Percentiles rank a stretch among this genome's conserved stretches.
Evolutionary conservation across 2,888 invertebrate species (phyloP).

Genomic region (Temnothorax ravouxi): DNA sequence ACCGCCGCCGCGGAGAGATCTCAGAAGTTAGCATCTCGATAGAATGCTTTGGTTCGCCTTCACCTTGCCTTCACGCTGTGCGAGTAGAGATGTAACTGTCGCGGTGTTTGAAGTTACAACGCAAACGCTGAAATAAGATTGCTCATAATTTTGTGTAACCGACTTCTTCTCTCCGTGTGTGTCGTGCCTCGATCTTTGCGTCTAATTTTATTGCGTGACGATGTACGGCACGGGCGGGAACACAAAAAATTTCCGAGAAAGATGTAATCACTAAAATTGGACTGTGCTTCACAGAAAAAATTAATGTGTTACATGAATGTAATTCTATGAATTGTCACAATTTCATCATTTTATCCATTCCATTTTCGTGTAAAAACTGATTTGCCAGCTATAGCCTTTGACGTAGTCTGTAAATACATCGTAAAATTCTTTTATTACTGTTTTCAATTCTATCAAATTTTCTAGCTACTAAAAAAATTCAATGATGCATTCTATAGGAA

Average conservation of each 20-base stretch:
- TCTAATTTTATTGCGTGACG: conserved; percentile 33
- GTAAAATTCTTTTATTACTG: background rate
- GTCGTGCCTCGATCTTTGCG: background rate
- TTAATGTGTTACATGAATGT: background rate
- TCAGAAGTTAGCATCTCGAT: background rate
- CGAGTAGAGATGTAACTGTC: background rate
- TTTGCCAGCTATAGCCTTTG: background rate
- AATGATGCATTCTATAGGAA: background rate
- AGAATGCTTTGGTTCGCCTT: background rate
- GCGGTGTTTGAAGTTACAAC: background rate
- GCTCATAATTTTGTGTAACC: background rate
- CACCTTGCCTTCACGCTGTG: conserved; percentile 19
- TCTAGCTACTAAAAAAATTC: background rate
- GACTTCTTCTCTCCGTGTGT: background rate
- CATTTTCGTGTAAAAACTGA: background rate
- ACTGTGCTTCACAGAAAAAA: conserved; percentile 9
- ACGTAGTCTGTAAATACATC: background rate
- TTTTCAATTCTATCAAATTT: background rate
- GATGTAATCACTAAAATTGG: conserved; percentile 13
- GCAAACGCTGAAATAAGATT: background rate
- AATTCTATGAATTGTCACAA: background rate
- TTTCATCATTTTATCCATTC: background rate
- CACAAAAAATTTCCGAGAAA: conserved; percentile 22
- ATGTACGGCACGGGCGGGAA: background rate
- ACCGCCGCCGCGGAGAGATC: background rate